Percentiles rank a stretch among this genome's conserved stretches.
Conservation (phyloP, 2,113 vertebrate species). For the Chrysemys picta region DNA sequence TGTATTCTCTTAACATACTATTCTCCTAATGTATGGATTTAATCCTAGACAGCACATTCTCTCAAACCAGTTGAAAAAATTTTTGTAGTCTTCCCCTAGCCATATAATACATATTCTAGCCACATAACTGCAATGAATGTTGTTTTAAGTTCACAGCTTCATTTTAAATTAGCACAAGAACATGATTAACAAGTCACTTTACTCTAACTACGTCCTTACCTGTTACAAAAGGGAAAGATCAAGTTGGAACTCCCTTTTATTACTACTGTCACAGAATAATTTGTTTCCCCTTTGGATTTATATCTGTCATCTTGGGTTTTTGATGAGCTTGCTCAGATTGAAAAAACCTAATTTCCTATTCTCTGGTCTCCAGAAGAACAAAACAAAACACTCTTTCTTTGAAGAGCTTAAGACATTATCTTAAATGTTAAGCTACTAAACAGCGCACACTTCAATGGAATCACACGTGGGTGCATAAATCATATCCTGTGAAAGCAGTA, state of each 20-base stretch:
- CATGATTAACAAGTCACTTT: constrained; percentile 18
- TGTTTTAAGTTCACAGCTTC: constrained; percentile 1
- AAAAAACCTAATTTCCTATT: neutral
- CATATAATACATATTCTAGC: neutral
- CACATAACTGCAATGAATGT: neutral
- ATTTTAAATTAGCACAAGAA: constrained; percentile 26
- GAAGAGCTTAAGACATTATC: neutral
- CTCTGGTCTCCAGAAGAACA: neutral
- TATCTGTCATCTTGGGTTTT: neutral
- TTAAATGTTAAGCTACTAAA: neutral
- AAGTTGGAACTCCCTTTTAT: constrained; percentile 1
- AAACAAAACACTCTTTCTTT: neutral
- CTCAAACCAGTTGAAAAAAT: neutral
- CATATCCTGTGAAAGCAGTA: neutral
- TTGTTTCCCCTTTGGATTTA: neutral
- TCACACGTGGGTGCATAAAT: fast-evolving
- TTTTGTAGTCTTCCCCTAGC: neutral
- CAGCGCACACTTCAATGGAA: neutral
- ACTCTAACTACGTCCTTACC: neutral
- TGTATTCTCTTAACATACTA: neutral
- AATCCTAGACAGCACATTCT: neutral
- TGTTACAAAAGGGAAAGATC: constrained; percentile 19
- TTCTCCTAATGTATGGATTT: neutral
- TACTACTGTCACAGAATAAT: neutral
- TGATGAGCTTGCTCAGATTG: constrained; percentile 10